Evolutionary conservation across 2,113 vertebrate species (phyloP).

Genomic region (Poeciliopsis retropinna): DNA sequence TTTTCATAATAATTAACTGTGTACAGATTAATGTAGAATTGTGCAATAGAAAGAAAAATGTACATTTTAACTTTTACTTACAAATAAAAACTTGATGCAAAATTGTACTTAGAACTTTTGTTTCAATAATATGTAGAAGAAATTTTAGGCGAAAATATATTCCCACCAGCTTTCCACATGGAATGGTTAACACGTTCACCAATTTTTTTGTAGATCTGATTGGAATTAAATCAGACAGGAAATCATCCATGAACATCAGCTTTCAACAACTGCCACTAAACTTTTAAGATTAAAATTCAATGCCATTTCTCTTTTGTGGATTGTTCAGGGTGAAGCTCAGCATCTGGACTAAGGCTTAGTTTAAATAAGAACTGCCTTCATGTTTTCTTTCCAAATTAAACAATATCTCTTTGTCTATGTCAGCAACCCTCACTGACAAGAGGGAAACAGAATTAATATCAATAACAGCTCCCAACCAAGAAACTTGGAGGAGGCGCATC

Average conservation of each 20-base stretch:
- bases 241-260: neutral
- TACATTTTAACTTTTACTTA: no score
- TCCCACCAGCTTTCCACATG: neutral
- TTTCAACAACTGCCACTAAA: neutral
- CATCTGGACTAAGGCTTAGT: conserved; percentile 36
- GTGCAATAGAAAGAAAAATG: neutral
- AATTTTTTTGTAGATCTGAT: neutral
- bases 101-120: no score
- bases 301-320: neutral
- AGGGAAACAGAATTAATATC: conserved; percentile 36
- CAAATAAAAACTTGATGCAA: no score
- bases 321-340: conserved; percentile 34
- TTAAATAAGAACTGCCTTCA: conserved; percentile 65
- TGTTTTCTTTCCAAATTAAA: conserved; percentile 54
- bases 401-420: conserved; percentile 4
- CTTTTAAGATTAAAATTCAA: no score
- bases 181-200: neutral
- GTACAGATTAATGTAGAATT: neutral
- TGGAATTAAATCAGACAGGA: no score
- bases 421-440: conserved; percentile 35
- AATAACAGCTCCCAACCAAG: conserved; percentile 2
- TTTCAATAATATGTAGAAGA: no score
- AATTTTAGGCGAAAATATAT: no score
- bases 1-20: neutral
- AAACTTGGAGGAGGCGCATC: conserved; percentile 36